Conservation (phyloP, 2,113 vertebrate species). For the Anas platyrhynchos region DNA sequence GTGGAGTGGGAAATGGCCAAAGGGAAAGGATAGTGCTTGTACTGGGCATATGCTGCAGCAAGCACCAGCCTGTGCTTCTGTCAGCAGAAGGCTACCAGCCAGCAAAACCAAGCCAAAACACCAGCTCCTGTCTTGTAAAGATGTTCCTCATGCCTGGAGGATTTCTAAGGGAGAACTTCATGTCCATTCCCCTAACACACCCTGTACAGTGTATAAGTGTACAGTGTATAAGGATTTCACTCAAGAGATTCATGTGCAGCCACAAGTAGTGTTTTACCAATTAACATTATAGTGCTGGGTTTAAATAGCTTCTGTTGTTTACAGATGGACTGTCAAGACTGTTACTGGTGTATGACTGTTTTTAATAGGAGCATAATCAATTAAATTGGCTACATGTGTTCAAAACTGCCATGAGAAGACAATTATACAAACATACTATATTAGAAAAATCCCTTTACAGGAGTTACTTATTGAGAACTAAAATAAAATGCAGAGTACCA, state of each 20-base stretch:
- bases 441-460: conserved; percentile 39
- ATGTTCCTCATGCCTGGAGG: background rate
- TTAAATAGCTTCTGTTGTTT: conserved; percentile 64
- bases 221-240: background rate
- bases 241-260: background rate
- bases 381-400: conserved; percentile 59
- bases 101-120: background rate
- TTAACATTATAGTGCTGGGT: background rate
- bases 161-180: background rate
- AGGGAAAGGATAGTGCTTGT: background rate
- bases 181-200: background rate
- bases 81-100: background rate
- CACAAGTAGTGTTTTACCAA: conserved; percentile 22
- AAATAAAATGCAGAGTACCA: background rate
- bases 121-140: background rate
- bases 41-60: background rate
- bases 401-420: conserved; percentile 22
- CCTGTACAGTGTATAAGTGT: background rate
- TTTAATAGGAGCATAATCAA: conserved; percentile 63
- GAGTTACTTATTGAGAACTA: conserved; percentile 15
- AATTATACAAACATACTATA: background rate
- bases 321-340: conserved; percentile 59
- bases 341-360: conserved; percentile 43
- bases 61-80: background rate
- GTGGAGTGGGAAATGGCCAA: background rate